phyloP scores from a whole-genome alignment of 2,113 vertebrate genomes.

The Crocuta crocuta region DNA sequence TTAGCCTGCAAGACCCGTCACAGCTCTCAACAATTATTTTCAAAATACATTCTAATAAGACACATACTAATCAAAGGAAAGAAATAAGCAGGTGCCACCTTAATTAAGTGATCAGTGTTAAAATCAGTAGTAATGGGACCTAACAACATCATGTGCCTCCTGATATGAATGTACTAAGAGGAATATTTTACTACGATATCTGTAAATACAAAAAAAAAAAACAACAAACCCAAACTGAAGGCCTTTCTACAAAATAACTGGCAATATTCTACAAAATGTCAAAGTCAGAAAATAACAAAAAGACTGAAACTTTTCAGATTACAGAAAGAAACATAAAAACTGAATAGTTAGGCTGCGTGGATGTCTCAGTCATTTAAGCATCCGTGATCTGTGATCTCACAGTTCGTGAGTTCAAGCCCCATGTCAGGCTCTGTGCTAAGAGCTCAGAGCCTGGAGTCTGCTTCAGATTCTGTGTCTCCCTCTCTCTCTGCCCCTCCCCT shows the following conservation, averaged over 20 bases:
- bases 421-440: too few relatives aligned
- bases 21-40: background rate
- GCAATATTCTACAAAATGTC: background rate
- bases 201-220: background rate
- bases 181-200: background rate
- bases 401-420: too few relatives aligned
- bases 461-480: too few relatives aligned
- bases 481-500: too few relatives aligned
- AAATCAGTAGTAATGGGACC: background rate
- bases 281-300: conserved; percentile 16
- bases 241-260: background rate
- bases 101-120: background rate
- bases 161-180: background rate
- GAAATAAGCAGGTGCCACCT: background rate
- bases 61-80: background rate
- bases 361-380: too few relatives aligned
- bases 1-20: background rate
- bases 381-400: too few relatives aligned
- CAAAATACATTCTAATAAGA: background rate
- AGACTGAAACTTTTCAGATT: conserved; percentile 18
- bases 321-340: background rate
- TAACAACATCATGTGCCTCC: background rate
- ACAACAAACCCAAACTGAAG: background rate
- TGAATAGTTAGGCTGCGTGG: background rate
- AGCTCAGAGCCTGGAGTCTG: too few relatives aligned